Base-by-base conservation (phyloP, 2,113 vertebrate genomes). In the Paracanthobrama guichenoti region DNA sequence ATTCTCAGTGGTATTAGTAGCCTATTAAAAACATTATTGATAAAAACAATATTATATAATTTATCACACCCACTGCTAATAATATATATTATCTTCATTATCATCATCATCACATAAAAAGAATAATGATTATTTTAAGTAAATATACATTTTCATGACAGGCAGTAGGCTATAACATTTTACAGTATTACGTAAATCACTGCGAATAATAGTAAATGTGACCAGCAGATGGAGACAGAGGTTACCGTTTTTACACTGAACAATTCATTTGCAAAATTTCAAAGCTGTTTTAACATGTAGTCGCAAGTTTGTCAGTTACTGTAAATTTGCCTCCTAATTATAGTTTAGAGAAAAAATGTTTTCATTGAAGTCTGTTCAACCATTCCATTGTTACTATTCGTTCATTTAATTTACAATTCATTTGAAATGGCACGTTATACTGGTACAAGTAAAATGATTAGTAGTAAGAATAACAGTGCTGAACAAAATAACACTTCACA, bases 151-250 rank as follows among this genome's bases (percentile, higher is more conserved):
- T 35, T 67, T 4, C 7, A 66, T 31, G 28, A 18, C 7, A 35
- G 64, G 28, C 28, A 67, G 28, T 18, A n/a, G n/a, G n/a, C n/a
- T n/a, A 9, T 66, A 31, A 66, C 26, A 1, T 66, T 75, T 50
- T 75, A 18, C 0, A 48, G 13, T 48, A 48, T 48, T 1, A 74
- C 20, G 24, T 35, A 50, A 55, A 6, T 48, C 3, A 48, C 26
- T 55, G 18, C 0, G 8, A 12, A 39, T 3, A 31, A n/a, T 60
- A 35, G 55, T 22, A n/a, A 62, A 18, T 16, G 7, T 64, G 28
- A 48, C 57, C 71, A 83, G 71, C 18, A 83, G 81, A 83, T 48
- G 57, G 71, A 75, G 55, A 64, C 67, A 82, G 24, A 31, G 3
- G 57, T 46, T 73, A 55, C 24, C 9, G 3, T 69, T 69, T 69